Conservation (phyloP, 2,113 vertebrate species). For the Neotoma lepida region DNA sequence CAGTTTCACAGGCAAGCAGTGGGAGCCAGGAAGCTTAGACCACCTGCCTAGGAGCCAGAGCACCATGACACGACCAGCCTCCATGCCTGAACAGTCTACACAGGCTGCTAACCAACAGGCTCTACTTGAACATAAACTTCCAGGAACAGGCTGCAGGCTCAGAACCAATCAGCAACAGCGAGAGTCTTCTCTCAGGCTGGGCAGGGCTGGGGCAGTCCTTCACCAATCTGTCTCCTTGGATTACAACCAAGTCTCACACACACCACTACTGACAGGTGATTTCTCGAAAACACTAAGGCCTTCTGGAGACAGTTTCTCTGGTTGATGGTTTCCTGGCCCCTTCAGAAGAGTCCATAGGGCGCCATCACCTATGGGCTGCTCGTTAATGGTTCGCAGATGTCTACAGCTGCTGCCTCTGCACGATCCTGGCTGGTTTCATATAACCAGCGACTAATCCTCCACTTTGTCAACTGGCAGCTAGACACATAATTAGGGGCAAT, state of each 20-base stretch:
- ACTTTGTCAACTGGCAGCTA: slow-evolving; percentile 49
- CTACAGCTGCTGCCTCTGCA: background rate
- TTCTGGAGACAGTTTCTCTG: background rate
- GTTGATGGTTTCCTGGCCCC: background rate
- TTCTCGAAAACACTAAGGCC: background rate
- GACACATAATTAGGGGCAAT: background rate
- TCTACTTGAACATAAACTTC: background rate
- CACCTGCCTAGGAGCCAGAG: background rate
- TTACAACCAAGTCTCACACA: background rate
- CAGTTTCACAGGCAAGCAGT: background rate
- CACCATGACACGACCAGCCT: background rate
- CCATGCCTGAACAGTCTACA: background rate
- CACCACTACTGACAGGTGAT: background rate
- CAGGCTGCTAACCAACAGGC: background rate
- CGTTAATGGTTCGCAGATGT: slow-evolving; percentile 39
- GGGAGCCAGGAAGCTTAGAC: background rate
- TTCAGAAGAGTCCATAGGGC: background rate
- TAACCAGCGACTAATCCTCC: slow-evolving; percentile 18
- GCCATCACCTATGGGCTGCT: slow-evolving; percentile 4
- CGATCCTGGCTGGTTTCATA: slow-evolving; percentile 22
- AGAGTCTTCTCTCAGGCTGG: background rate
- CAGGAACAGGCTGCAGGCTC: background rate
- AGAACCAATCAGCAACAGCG: background rate
- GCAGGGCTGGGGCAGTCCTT: background rate
- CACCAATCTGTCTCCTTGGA: background rate